A percentile compares a stretch with the other conserved stretches of the same genome.
Evolutionary conservation across 30 jellyfish, hydroid and myxozoan genomes (phyloP).

Genomic region (Mastigias papua): DNA sequence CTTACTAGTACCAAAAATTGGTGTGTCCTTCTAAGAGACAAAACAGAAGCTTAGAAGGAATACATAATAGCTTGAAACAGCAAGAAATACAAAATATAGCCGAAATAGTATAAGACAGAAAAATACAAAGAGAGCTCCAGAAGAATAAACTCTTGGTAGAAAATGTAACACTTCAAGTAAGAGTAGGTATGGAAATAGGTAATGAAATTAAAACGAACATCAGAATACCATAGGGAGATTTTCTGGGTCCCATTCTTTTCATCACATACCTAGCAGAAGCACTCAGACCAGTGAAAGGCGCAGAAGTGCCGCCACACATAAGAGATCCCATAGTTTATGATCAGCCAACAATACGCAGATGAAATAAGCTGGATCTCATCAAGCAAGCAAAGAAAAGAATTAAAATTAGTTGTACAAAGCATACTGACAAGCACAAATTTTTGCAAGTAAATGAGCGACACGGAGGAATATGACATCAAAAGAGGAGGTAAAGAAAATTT

Average conservation of each 20-base stretch:
- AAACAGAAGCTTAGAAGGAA: no score
- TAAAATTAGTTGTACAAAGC: no score
- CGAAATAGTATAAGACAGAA: no score
- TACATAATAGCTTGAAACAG: no score
- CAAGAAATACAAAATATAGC: no score
- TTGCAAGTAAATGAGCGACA: no score
- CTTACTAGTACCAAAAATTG: no score
- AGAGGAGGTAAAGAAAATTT: background rate
- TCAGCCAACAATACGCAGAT: conserved; percentile 1
- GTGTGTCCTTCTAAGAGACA: no score
- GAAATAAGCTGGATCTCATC: conserved; percentile 5
- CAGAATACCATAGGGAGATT: conserved; percentile 29
- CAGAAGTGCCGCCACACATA: background rate
- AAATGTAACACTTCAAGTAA: background rate
- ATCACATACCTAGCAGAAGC: conserved; percentile 32
- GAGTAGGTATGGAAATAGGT: conserved; percentile 7
- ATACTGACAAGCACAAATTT: no score
- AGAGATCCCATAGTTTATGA: background rate
- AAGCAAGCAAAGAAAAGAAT: background rate
- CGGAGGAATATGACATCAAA: no score
- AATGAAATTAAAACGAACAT: background rate
- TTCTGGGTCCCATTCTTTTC: conserved; percentile 28
- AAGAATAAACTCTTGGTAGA: conserved; percentile 13
- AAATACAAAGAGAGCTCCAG: no score
- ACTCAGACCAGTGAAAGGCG: background rate